Evolutionary conservation across 2,888 invertebrate genomes (phyloP), one percentile per base, ranked within the genome.

Genomic region (Melitaea athalia): DNA sequence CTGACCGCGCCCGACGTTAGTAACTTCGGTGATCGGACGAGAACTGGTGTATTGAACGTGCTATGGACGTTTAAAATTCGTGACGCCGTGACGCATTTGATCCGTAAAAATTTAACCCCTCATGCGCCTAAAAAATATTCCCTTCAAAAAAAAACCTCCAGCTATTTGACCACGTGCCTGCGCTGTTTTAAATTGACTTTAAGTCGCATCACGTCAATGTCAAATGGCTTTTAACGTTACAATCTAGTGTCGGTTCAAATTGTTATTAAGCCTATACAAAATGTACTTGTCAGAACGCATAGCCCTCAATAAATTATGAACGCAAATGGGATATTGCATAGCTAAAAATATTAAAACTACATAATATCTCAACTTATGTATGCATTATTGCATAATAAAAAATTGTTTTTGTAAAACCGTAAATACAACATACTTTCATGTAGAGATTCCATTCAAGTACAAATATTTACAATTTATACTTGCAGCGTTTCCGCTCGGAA

Each of bases 31-130:
- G 82, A 82, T 83, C 82, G 80, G 82, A 81, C 81, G 82, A 82
- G 82, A 83, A 76, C 87, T 88, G 87, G 89, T 88, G 88, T 85
- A 75, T 87, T 89, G 86, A 89, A 87, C 87, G 81, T 88, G 82
- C 87, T 88, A 87, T 87, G 88, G 85, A 86, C 86, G 81, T 82
- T 81, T 24, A 24, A 24, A 24, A 24, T n/a, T n/a, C n/a, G n/a
- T n/a, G n/a, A n/a, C n/a, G n/a, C n/a, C n/a, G n/a, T n/a, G n/a
- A n/a, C n/a, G n/a, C n/a, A n/a, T n/a, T n/a, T n/a, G n/a, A n/a
- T n/a, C n/a, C n/a, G n/a, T n/a, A n/a, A n/a, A n/a, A n/a, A n/a
- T n/a, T n/a, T n/a, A n/a, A n/a, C n/a, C n/a, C n/a, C n/a, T n/a
- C n/a, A n/a, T n/a, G n/a, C n/a, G n/a, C n/a, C n/a, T n/a, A n/a